phyloP scores from a whole-genome alignment of 2,113 vertebrate species.

The Rhombomys opimus region DNA sequence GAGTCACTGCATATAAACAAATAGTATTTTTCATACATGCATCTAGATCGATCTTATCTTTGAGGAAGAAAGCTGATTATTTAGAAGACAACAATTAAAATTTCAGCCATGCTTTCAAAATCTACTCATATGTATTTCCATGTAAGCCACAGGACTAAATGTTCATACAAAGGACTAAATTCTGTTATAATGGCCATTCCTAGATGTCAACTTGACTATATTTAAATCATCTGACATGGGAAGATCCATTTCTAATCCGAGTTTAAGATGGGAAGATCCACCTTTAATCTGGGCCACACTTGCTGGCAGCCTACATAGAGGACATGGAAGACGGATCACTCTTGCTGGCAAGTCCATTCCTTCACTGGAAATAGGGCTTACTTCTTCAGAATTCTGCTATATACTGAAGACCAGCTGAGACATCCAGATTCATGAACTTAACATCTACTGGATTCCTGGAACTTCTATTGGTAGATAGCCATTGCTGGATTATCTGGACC shows the following conservation, averaged over 20 bases:
- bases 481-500: background rate
- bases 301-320: background rate
- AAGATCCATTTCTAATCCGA: background rate
- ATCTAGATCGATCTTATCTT: background rate
- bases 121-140: slow-evolving; percentile 50
- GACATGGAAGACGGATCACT: background rate
- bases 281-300: background rate
- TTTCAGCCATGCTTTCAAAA: slow-evolving; percentile 54
- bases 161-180: slow-evolving; percentile 62
- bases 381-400: background rate
- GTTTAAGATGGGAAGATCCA: background rate
- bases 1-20: background rate
- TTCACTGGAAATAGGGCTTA: background rate
- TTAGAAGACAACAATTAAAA: slow-evolving; percentile 62
- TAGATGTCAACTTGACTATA: background rate
- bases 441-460: background rate
- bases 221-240: background rate
- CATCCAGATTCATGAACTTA: background rate
- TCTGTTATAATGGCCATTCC: background rate
- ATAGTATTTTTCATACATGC: slow-evolving; percentile 8
- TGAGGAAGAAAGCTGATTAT: slow-evolving; percentile 25
- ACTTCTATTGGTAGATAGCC: background rate
- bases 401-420: background rate
- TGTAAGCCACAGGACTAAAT: slow-evolving; percentile 65
- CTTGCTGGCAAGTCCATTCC: background rate